Percentiles rank a stretch among this genome's conserved stretches.
Conservation (phyloP, 2,888 invertebrate genomes). For the Pherbina coryleti region DNA sequence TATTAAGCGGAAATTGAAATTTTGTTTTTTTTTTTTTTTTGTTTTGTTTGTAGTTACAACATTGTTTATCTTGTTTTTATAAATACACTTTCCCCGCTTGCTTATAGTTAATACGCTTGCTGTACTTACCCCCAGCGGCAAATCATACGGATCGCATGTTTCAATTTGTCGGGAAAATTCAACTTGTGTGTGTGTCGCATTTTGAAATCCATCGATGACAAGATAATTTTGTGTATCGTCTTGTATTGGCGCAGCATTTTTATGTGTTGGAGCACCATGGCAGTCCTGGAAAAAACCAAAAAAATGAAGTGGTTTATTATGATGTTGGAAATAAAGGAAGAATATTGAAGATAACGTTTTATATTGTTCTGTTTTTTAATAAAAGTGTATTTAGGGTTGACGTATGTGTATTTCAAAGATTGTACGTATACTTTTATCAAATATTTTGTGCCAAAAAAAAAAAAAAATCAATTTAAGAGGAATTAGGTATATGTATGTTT, state of each 20-base stretch:
- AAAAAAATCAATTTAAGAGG: too few species aligned
- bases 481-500: too few species aligned
- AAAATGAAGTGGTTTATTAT: slow-evolving; percentile 7
- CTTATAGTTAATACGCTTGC: too few species aligned
- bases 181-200: slow-evolving; percentile 85
- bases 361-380: too few species aligned
- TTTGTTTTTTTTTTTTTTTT: background rate
- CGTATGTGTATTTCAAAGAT: too few species aligned
- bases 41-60: background rate
- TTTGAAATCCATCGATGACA: slow-evolving; percentile 82
- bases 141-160: slow-evolving; percentile 85
- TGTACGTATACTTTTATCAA: too few species aligned
- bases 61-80: too few species aligned
- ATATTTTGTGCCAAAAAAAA: too few species aligned
- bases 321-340: background rate
- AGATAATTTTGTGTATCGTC: slow-evolving; percentile 88
- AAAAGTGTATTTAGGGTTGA: too few species aligned
- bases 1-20: background rate
- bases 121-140: slow-evolving; percentile 75
- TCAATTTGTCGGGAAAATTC: slow-evolving; percentile 84
- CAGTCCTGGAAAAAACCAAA: slow-evolving; percentile 79
- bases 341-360: too few species aligned
- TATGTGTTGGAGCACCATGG: slow-evolving; percentile 75
- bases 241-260: slow-evolving; percentile 77
- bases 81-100: too few species aligned